These are phyloP conservation scores for Semicossyphus pulcher DNA, from an alignment of 2,113 vertebrate species.

Conservation along the genomic window DNA sequence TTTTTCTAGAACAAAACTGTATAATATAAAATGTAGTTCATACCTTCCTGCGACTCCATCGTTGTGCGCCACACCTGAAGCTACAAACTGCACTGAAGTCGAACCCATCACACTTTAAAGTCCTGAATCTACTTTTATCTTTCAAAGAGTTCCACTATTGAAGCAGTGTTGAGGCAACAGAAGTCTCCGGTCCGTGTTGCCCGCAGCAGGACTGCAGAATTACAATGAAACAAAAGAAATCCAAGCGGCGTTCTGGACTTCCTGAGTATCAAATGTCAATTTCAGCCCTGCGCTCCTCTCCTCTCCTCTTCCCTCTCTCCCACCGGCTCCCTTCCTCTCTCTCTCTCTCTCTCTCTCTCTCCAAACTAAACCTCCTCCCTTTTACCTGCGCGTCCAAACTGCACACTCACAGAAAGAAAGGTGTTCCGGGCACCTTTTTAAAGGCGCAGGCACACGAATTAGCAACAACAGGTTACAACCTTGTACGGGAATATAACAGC, in stretches of 20 bases:
- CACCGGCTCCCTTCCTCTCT: not conserved
- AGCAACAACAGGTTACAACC: not conserved
- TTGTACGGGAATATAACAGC: too few relatives aligned
- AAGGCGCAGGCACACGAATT: conserved; percentile 57
- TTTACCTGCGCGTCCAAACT: conserved; percentile 73
- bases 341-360: conserved; percentile 23
- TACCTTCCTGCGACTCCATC: conserved; percentile 63
- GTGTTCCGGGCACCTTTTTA: conserved; percentile 71
- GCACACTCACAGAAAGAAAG: conserved; percentile 52
- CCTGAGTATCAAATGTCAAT: conserved; percentile 90
- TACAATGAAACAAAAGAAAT: conserved; percentile 87
- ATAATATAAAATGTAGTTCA: conserved; percentile 22
- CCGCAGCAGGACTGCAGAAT: conserved; percentile 71
- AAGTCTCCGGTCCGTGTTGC: conserved; percentile 43
- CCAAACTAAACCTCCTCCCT: conserved; percentile 49
- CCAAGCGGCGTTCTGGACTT: conserved; percentile 85
- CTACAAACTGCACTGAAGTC: conserved; percentile 34
- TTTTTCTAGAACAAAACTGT: not conserved
- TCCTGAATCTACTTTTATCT: conserved; percentile 37
- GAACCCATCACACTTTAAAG: conserved; percentile 24
- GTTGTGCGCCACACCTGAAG: conserved; percentile 48
- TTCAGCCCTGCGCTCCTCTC: conserved; percentile 69
- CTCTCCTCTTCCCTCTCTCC: conserved; percentile 21
- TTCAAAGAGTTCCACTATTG: conserved; percentile 21
- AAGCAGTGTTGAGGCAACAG: conserved; percentile 33